Evolutionary conservation across 2,888 invertebrate genomes (phyloP).

Genomic region (Drosophila peninsularis): DNA sequence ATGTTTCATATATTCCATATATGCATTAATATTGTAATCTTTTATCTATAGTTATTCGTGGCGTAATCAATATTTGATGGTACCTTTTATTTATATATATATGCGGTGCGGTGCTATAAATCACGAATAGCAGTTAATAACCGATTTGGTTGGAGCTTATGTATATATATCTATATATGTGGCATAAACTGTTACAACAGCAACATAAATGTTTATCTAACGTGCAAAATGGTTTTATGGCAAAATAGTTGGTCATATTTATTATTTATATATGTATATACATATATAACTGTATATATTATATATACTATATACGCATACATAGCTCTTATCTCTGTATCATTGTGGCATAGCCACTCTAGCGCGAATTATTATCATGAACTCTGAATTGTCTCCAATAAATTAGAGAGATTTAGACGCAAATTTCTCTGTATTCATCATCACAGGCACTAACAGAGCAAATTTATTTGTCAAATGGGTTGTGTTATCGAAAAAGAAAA

Average conservation of each 20-base stretch:
- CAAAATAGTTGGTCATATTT: neutral
- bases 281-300: neutral
- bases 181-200: neutral
- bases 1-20: neutral
- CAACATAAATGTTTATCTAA: neutral
- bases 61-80: slow-evolving; percentile 4
- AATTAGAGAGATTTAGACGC: no score
- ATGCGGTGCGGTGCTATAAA: slow-evolving; percentile 10
- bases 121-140: slow-evolving; percentile 12
- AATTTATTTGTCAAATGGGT: no score
- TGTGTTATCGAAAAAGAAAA: no score
- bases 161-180: neutral
- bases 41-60: slow-evolving; percentile 9
- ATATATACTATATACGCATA: no score
- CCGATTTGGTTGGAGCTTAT: slow-evolving; percentile 1
- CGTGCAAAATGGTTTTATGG: neutral
- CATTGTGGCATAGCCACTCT: no score
- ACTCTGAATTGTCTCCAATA: no score
- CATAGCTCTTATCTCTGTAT: no score
- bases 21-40: neutral
- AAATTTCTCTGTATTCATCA: no score
- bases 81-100: neutral
- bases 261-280: neutral
- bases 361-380: no score
- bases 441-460: no score